Evolutionary conservation across 2,888 invertebrate species (phyloP).

Genomic region (Hipparchia sbordonii): DNA sequence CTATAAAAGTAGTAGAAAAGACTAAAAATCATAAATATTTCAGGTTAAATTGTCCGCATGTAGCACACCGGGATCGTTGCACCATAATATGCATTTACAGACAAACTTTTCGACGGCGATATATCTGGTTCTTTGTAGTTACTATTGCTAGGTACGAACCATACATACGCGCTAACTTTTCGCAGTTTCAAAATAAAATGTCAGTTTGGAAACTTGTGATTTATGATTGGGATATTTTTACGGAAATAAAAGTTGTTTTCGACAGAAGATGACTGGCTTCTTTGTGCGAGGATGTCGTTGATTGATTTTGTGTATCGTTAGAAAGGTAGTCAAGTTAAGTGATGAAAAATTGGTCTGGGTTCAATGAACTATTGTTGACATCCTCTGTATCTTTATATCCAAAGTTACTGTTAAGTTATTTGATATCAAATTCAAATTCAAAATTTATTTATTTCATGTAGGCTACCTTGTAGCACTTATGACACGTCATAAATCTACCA

Average conservation of each 20-base stretch:
- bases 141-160: slow-evolving; percentile 4
- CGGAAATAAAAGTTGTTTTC: slow-evolving; percentile 60
- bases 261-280: slow-evolving; percentile 39
- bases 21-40: slow-evolving; percentile 43
- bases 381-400: neutral
- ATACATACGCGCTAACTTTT: slow-evolving; percentile 53
- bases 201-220: slow-evolving; percentile 64
- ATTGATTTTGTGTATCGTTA: slow-evolving; percentile 36
- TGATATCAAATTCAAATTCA: too few relatives aligned
- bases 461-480: too few relatives aligned
- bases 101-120: slow-evolving; percentile 33
- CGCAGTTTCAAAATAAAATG: slow-evolving; percentile 63
- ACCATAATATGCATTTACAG: slow-evolving; percentile 30
- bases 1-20: slow-evolving; percentile 40
- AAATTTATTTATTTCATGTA: too few relatives aligned
- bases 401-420: neutral
- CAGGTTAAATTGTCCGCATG: slow-evolving; percentile 43
- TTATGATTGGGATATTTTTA: slow-evolving; percentile 59
- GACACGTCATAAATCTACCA: too few relatives aligned
- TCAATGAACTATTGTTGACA: slow-evolving; percentile 18
- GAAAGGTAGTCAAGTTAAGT: slow-evolving; percentile 4
- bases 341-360: slow-evolving; percentile 14
- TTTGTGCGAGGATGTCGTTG: slow-evolving; percentile 36
- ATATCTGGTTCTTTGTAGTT: slow-evolving; percentile 10
- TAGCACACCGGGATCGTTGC: slow-evolving; percentile 41